These are phyloP conservation scores for Apocheima hispidaria DNA, from an alignment of 2,888 invertebrate species.

Conservation along the genomic window DNA sequence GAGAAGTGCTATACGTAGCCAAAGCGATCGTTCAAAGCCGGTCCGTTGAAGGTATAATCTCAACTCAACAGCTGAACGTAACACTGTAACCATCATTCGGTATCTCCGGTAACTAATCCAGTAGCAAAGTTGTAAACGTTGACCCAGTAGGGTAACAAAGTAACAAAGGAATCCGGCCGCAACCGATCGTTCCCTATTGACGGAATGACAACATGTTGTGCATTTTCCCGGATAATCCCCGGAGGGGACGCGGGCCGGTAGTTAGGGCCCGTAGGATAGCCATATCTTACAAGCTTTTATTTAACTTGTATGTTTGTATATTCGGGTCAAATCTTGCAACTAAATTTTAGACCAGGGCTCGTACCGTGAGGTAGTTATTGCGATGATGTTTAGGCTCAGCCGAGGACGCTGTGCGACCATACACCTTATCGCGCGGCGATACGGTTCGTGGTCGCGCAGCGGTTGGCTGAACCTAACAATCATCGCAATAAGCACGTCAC, in stretches of 20 bases:
- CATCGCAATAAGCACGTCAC: too few relatives aligned
- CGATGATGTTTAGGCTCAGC: too few relatives aligned
- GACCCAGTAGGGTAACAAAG: conserved; percentile 34
- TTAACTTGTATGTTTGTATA: too few relatives aligned
- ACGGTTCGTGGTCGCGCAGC: too few relatives aligned
- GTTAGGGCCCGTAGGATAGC: conserved; percentile 60
- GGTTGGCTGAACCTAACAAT: too few relatives aligned
- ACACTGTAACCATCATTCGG: conserved; percentile 8
- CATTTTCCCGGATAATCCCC: conserved; percentile 80
- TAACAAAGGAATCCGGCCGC: conserved; percentile 49
- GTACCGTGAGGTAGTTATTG: too few relatives aligned
- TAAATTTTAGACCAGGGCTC: too few relatives aligned
- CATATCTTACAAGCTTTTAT: background rate
- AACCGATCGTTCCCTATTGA: conserved; percentile 52
- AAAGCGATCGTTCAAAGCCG: too few relatives aligned
- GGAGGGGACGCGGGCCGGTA: conserved; percentile 64
- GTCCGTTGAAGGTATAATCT: background rate
- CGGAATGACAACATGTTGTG: conserved; percentile 78
- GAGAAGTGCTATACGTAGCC: too few relatives aligned
- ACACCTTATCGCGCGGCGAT: too few relatives aligned
- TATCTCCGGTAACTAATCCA: conserved; percentile 31
- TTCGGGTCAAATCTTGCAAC: too few relatives aligned
- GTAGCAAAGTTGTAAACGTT: conserved; percentile 26
- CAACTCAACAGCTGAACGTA: background rate
- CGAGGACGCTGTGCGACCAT: too few relatives aligned